These are phyloP conservation scores for Condylura cristata DNA, from an alignment of 2,113 vertebrate species.

Conservation along the genomic window DNA sequence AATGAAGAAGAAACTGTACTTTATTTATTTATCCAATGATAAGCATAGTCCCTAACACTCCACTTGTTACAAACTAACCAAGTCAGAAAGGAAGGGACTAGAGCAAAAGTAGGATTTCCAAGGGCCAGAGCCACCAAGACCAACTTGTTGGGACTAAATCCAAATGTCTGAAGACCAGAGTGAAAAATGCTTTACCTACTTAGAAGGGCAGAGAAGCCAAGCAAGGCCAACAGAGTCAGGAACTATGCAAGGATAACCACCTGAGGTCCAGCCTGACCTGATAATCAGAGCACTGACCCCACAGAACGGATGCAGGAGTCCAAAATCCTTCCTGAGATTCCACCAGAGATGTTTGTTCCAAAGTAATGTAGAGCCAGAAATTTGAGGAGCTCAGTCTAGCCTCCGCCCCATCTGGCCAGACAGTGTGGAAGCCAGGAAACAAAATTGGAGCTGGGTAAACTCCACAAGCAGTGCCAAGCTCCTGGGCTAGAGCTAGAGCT, in stretches of 20 bases:
- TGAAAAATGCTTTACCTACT: neutral
- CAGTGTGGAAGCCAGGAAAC: conserved; percentile 60
- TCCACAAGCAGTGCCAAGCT: neutral
- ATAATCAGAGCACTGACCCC: neutral
- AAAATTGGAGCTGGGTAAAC: neutral
- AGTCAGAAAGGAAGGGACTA: neutral
- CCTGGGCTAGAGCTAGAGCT: neutral
- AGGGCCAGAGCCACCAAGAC: neutral
- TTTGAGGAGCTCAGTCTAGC: conserved; percentile 7
- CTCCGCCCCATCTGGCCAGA: conserved; percentile 28
- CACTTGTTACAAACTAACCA: neutral
- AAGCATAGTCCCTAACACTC: neutral
- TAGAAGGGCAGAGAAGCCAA: neutral
- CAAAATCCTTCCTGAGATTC: conserved; percentile 48
- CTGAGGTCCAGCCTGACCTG: neutral
- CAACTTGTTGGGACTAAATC: too few relatives aligned
- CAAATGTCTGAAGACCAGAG: neutral
- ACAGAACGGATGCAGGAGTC: neutral
- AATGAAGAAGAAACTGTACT: neutral
- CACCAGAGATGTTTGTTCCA: conserved; percentile 36
- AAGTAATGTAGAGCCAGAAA: conserved; percentile 26
- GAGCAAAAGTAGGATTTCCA: neutral
- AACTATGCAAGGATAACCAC: neutral
- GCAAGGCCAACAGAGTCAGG: neutral
- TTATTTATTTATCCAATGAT: neutral